Evolutionary conservation across 2,113 vertebrate species (phyloP), one percentile per base, ranked within the genome.

Genomic region (Pteropus alecto): DNA sequence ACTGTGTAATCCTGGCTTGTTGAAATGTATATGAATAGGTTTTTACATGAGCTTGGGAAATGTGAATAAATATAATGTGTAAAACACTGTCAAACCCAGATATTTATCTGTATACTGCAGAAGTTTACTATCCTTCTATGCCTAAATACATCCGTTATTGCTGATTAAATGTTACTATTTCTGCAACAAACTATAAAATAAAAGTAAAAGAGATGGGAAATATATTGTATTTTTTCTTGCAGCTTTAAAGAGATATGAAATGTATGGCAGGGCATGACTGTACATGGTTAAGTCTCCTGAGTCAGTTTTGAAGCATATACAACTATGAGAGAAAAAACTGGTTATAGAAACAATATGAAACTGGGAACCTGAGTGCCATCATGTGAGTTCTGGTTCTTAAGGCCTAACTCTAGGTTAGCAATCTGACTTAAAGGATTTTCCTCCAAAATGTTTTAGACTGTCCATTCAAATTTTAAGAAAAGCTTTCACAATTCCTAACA

Each of bases 101-200:
- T 87, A 92, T 54, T 93, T 83, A 95, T 86, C 46, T 96, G 43
- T 87, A 71, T 88, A 63, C 86, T 96, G 65, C 5, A 79, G 24
- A 96, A 93, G 28, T 96, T 97, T 96, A 92, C 68, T 97, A 94
- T 94, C 91, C 70, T 97, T 77, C 67, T 93, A 63, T 96, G 74
- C 54, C 83, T 97, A 96, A 97, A 93, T 60, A 93, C 78, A 94
- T 90, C 30, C 91, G 78, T 82, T 98, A 94, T 97, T 83, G 46
- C 26, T 63, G 92, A 96, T 96, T 88, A 74, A 95, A 46, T 94
- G 94, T 54, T 97, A 90, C 74, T 93, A 87, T 90, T 98, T 97
- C 94, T 97, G 19, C 22, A 92, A 65, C 63, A 97, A 56, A 46
- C 38, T 97, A 65, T 73, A 54, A 43, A 97, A 94, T 83, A 61